A percentile compares a stretch with the other conserved stretches of the same genome.
These are phyloP conservation scores for Callorhinus ursinus DNA, from an alignment of 2,113 vertebrate genomes.

Conservation along the genomic window DNA sequence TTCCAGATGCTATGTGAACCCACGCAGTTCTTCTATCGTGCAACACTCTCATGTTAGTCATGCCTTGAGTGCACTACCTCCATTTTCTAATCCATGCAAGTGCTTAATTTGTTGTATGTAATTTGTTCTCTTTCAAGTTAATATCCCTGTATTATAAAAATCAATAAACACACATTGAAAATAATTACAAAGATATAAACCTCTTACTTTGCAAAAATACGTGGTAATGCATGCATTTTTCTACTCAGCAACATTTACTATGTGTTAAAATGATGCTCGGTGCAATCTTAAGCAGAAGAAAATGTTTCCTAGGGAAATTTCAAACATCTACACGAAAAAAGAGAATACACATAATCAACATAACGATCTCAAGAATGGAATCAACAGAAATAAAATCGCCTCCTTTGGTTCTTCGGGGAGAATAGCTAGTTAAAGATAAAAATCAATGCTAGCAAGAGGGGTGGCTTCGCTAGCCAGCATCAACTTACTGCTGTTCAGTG, in stretches of 20 bases:
- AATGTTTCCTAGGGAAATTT: constrained; percentile 78
- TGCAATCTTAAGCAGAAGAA: constrained; percentile 72
- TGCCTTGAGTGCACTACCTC: constrained; percentile 55
- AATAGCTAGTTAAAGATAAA: constrained; percentile 72
- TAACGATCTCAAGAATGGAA: constrained; percentile 71
- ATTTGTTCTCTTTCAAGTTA: constrained; percentile 83
- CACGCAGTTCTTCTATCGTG: background rate
- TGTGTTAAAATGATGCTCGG: constrained; percentile 70
- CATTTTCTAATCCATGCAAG: constrained; percentile 78
- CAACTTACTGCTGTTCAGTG: constrained; percentile 31
- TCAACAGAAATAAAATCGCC: constrained; percentile 74
- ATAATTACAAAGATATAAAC: constrained; percentile 80
- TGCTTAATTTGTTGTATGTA: constrained; percentile 79
- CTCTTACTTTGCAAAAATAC: constrained; percentile 76
- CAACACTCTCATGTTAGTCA: background rate
- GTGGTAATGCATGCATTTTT: constrained; percentile 70
- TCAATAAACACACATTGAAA: constrained; percentile 81
- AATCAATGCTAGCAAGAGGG: constrained; percentile 62
- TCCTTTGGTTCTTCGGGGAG: constrained; percentile 71
- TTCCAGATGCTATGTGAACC: constrained; percentile 34
- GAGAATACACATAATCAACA: constrained; percentile 77
- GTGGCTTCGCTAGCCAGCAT: constrained; percentile 42
- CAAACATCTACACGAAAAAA: constrained; percentile 58
- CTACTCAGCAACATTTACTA: constrained; percentile 76
- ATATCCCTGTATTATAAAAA: constrained; percentile 79